phyloP scores from a whole-genome alignment of 2,797 vertebrate species.

The Molossus molossus region DNA sequence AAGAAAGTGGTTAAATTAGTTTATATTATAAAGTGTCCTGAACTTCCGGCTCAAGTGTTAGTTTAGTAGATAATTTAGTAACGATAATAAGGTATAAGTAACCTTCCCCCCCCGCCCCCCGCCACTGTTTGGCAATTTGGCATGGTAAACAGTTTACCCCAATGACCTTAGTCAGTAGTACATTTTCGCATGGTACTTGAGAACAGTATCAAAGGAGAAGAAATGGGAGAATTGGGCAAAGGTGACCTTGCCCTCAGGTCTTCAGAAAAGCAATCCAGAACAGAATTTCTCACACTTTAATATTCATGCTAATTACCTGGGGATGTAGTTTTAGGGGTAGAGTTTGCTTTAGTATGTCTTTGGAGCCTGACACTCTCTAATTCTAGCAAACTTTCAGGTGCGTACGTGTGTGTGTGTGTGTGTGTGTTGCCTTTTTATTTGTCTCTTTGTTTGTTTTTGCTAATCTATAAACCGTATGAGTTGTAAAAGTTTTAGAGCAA shows the following conservation, averaged over 20 bases:
- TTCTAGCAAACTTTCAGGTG: neutral
- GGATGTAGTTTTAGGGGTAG: neutral
- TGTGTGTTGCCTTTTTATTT: neutral
- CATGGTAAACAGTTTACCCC: neutral
- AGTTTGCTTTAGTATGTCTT: neutral
- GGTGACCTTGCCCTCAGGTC: neutral
- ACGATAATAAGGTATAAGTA: neutral
- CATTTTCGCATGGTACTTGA: neutral
- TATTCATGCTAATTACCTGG: neutral
- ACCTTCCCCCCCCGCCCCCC: neutral
- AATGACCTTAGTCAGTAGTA: neutral
- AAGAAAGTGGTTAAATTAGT: neutral
- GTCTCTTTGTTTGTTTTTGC: neutral
- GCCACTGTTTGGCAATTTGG: neutral
- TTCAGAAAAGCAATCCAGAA: neutral
- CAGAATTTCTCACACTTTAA: neutral
- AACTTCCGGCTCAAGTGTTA: conserved; percentile 17
- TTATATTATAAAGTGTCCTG: neutral
- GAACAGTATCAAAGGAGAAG: neutral
- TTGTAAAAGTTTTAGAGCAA: neutral
- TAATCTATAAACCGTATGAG: neutral
- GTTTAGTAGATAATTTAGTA: neutral
- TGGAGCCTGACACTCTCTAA: neutral
- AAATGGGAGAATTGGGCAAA: neutral
- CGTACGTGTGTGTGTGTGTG: neutral